Evolutionary conservation across 2,113 vertebrate species (phyloP).

Genomic region (Irena cyanogastra): DNA sequence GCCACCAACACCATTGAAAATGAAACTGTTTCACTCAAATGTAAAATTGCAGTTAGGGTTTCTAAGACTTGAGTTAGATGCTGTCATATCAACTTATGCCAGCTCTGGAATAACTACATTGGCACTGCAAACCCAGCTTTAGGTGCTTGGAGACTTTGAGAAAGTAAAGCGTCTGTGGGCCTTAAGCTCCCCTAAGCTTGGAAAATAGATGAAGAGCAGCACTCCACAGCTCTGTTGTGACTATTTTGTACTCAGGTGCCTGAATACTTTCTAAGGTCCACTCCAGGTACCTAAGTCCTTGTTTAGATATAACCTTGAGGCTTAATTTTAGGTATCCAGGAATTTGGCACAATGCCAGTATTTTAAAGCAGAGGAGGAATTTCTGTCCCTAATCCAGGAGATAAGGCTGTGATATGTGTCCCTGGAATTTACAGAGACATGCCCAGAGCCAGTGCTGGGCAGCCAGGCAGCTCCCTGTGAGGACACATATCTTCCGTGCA

Average conservation of each 20-base stretch:
- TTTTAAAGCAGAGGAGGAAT: background rate
- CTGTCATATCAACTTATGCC: background rate
- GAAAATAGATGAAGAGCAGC: background rate
- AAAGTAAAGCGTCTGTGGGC: background rate
- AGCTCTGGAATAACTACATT: fast-evolving
- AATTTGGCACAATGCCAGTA: background rate
- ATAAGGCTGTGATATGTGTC: background rate
- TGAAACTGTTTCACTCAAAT: background rate
- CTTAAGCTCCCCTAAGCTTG: background rate
- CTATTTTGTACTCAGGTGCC: background rate
- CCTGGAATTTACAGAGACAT: background rate
- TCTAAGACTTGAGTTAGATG: background rate
- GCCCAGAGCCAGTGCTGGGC: fast-evolving
- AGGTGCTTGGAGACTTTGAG: background rate
- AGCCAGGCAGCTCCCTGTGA: fast-evolving
- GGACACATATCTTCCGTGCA: fast-evolving
- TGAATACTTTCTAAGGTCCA: background rate
- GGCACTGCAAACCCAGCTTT: background rate
- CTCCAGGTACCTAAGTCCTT: background rate
- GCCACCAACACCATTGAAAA: background rate
- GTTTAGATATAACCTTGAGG: background rate
- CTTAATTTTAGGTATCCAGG: background rate
- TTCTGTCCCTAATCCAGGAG: background rate
- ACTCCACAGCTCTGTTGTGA: background rate
- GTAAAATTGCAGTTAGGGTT: background rate